Percentiles rank a stretch among this genome's conserved stretches.
These are phyloP conservation scores for Protobothrops flavoviridis DNA, from an alignment of 2,113 vertebrate species.

Conservation along the genomic window DNA sequence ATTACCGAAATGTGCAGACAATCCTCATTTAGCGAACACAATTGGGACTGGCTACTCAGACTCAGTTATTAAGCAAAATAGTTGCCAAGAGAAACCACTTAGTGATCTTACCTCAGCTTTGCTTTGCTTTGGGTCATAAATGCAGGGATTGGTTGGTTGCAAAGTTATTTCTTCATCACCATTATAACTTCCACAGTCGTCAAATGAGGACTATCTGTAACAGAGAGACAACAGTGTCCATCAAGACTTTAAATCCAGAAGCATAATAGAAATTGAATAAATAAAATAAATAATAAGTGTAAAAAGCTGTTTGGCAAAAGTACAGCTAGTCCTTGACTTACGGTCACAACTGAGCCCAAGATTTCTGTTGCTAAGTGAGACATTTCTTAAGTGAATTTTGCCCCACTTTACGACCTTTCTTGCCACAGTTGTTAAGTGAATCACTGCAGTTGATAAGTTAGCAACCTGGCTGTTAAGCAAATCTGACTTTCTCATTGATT, in stretches of 20 bases:
- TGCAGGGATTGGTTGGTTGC: neutral
- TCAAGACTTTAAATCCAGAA: neutral
- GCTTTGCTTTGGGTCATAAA: neutral
- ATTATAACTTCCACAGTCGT: neutral
- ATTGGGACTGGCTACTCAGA: neutral
- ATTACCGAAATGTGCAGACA: neutral
- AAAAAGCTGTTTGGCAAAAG: neutral
- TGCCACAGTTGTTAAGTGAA: too few species aligned
- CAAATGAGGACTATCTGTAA: neutral
- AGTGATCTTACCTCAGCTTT: neutral
- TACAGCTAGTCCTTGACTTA: neutral
- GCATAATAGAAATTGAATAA: neutral
- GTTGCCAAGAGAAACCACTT: neutral
- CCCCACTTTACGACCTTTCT: too few species aligned
- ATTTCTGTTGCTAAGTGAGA: too few species aligned
- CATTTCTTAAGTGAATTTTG: too few species aligned
- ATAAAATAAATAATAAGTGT: neutral
- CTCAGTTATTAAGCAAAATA: neutral
- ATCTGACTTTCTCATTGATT: too few species aligned
- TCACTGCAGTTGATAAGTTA: too few species aligned
- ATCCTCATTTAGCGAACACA: neutral
- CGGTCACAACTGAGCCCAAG: too few species aligned
- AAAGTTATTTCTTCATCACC: neutral
- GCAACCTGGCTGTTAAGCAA: too few species aligned
- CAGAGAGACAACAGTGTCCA: neutral